Evolutionary conservation across 2,113 vertebrate genomes (phyloP).

Genomic region (Eretmochelys imbricata): DNA sequence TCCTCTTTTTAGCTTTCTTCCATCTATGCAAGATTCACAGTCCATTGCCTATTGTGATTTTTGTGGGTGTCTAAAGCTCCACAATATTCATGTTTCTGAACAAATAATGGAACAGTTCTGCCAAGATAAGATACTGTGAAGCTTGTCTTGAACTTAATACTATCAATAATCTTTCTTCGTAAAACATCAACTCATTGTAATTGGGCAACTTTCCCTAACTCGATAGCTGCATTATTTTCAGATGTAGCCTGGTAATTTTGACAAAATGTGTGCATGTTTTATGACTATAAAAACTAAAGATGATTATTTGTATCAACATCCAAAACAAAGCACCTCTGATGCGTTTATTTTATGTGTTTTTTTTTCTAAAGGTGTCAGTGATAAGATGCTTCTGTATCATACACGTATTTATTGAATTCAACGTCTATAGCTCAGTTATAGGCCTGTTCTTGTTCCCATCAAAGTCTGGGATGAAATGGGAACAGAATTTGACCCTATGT

Average conservation of each 20-base stretch:
- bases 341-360: not conserved
- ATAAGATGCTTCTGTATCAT: not conserved
- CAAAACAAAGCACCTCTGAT: not conserved
- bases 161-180: not conserved
- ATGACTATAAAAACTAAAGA: not conserved
- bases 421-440: not conserved
- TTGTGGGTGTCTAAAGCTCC: not conserved
- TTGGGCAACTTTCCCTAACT: not conserved
- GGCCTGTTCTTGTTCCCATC: not conserved
- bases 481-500: not conserved
- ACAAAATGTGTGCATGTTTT: not conserved
- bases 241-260: not conserved
- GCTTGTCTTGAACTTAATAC: not conserved
- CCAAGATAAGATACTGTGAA: not conserved
- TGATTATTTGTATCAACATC: not conserved
- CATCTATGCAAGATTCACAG: not conserved
- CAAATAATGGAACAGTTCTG: not conserved
- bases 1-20: not conserved
- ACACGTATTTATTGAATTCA: not conserved
- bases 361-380: not conserved
- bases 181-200: not conserved
- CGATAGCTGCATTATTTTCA: not conserved
- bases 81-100: not conserved
- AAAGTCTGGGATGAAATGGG: not conserved
- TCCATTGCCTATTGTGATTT: not conserved